These are phyloP conservation scores for Antechinus flavipes DNA, from an alignment of 2,113 vertebrate genomes.

Conservation along the genomic window DNA sequence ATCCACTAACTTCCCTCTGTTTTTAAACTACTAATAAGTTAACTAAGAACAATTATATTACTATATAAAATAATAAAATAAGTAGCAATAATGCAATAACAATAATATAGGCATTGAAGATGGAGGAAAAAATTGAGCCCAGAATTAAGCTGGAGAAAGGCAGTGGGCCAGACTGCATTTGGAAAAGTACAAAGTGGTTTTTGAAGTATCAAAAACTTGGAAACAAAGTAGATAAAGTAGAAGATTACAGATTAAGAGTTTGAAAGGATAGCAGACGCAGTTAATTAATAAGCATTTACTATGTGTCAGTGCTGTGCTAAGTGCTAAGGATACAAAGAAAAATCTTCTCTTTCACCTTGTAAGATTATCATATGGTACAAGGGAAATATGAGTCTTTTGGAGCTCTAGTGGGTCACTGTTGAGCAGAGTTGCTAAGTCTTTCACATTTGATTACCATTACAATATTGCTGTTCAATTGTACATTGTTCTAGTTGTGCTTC, in stretches of 20 bases:
- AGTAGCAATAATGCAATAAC: neutral
- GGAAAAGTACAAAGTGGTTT: neutral
- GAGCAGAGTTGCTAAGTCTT: no score
- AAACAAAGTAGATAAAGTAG: neutral
- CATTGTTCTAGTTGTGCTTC: no score
- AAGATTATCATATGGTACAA: neutral
- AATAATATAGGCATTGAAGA: neutral
- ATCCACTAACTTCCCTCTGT: neutral
- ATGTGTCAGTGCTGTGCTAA: neutral
- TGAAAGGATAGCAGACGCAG: neutral
- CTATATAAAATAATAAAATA: no score
- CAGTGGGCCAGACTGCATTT: neutral
- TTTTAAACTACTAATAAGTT: neutral
- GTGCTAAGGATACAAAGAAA: neutral
- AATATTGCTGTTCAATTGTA: no score
- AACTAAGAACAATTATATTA: no score
- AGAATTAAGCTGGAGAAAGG: neutral
- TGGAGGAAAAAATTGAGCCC: neutral
- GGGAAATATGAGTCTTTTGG: no score
- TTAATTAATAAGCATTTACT: neutral
- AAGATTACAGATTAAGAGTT: neutral
- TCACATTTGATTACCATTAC: no score
- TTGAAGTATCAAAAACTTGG: neutral
- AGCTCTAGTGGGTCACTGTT: no score
- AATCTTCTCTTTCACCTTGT: neutral